Percentiles rank a stretch among this genome's conserved stretches.
These are phyloP conservation scores for Drosophila maculinotata DNA, from an alignment of 2,888 invertebrate species.

Conservation along the genomic window DNA sequence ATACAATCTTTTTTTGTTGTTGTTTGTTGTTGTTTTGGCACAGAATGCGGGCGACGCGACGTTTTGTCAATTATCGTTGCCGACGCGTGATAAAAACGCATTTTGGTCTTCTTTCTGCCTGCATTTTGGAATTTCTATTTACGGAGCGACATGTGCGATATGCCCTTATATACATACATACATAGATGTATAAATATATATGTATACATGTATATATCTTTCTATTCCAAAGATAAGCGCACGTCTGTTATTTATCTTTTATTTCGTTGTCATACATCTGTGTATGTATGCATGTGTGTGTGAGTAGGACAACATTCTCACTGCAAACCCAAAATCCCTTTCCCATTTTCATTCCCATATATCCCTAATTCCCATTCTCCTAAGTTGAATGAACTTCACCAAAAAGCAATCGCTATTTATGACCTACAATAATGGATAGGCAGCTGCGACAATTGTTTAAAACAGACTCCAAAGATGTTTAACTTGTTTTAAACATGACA, in stretches of 20 bases:
- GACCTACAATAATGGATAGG: constrained; percentile 57
- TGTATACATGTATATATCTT: constrained; percentile 20
- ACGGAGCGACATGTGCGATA: constrained; percentile 58
- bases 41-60: constrained; percentile 49
- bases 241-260: constrained; percentile 28
- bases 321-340: constrained; percentile 36
- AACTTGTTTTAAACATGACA: constrained; percentile 53
- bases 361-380: constrained; percentile 30
- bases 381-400: constrained; percentile 71
- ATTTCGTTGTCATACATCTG: constrained; percentile 19
- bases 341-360: constrained; percentile 16
- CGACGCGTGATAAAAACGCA: constrained; percentile 60
- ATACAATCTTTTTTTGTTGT: constrained; percentile 7
- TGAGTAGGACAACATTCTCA: constrained; percentile 21
- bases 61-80: constrained; percentile 44
- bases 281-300: constrained; percentile 14
- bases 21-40: constrained; percentile 19
- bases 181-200: constrained; percentile 5
- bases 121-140: constrained; percentile 74
- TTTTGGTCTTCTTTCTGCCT: constrained; percentile 37
- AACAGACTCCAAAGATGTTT: constrained; percentile 26
- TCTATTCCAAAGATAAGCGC: constrained; percentile 49
- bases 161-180: constrained; percentile 21
- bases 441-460: constrained; percentile 53
- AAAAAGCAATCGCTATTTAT: constrained; percentile 50